phyloP scores from a whole-genome alignment of 1,140 invertebrate genomes.

The Rhynchophorus ferrugineus region DNA sequence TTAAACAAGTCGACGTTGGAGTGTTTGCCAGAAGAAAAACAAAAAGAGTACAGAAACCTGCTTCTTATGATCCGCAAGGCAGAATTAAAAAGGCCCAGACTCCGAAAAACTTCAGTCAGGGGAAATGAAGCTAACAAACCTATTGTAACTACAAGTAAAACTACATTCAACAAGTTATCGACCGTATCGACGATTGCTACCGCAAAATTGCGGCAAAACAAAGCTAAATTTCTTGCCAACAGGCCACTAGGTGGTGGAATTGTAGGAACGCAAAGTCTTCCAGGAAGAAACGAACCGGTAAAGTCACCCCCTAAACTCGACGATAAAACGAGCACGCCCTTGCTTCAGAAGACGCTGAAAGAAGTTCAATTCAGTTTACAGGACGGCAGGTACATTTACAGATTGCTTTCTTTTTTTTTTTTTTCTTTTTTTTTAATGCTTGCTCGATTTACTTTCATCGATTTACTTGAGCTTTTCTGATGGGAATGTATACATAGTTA shows the following conservation, averaged over 20 bases:
- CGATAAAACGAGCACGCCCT: not conserved
- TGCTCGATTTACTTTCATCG: not conserved
- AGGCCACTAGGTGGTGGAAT: too few relatives aligned
- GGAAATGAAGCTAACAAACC: not conserved
- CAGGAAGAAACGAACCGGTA: not conserved
- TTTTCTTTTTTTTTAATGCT: not conserved
- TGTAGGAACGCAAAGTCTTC: not conserved
- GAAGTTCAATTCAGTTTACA: not conserved
- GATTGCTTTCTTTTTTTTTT: not conserved
- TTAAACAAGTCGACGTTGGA: conserved; percentile 36
- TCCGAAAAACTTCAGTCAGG: conserved; percentile 5
- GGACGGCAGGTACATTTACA: not conserved
- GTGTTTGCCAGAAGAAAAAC: conserved; percentile 35
- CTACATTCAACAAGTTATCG: not conserved
- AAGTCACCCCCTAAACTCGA: not conserved
- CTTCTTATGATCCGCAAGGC: conserved; percentile 29
- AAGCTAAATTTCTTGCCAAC: not conserved
- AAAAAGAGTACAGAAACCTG: conserved; percentile 35
- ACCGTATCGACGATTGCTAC: not conserved
- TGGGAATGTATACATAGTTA: not conserved
- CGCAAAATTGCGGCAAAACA: not conserved
- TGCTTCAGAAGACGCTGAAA: not conserved
- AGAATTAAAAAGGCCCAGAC: conserved; percentile 20
- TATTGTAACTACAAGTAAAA: not conserved
- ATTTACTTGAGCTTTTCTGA: not conserved